Percentiles rank a stretch among this genome's conserved stretches.
Conservation (phyloP, 2,113 vertebrate genomes). For the Eulemur macaco region DNA sequence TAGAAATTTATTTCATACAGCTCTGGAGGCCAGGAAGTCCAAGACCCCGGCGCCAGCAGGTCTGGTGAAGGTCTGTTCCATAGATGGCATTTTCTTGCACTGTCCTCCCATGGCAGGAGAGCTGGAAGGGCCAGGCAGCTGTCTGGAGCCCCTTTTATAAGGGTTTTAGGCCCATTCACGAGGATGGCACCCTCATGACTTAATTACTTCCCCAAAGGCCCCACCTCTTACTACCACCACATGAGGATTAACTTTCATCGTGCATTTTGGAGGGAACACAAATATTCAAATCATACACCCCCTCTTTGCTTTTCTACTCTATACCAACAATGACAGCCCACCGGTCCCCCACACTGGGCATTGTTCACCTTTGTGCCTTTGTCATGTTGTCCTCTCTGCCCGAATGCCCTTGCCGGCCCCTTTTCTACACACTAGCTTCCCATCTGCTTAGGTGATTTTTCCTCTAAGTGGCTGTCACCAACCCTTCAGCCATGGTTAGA, state of each 20-base stretch:
- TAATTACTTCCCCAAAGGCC: neutral
- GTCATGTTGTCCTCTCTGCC: neutral
- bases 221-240: neutral
- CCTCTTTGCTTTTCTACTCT: neutral
- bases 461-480: neutral
- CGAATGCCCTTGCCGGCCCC: neutral
- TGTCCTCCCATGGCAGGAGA: neutral
- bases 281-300: neutral
- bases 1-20: neutral
- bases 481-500: neutral
- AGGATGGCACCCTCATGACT: neutral
- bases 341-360: neutral
- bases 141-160: neutral
- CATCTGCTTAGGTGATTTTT: neutral
- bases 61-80: neutral
- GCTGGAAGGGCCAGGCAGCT: neutral
- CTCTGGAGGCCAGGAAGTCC: neutral
- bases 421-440: neutral
- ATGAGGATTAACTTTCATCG: neutral
- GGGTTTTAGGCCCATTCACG: neutral
- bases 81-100: neutral
- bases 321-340: neutral
- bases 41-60: neutral
- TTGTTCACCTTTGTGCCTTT: neutral
- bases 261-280: neutral